These are phyloP conservation scores for Proteles cristata DNA, from an alignment of 2,113 vertebrate species.

Conservation along the genomic window DNA sequence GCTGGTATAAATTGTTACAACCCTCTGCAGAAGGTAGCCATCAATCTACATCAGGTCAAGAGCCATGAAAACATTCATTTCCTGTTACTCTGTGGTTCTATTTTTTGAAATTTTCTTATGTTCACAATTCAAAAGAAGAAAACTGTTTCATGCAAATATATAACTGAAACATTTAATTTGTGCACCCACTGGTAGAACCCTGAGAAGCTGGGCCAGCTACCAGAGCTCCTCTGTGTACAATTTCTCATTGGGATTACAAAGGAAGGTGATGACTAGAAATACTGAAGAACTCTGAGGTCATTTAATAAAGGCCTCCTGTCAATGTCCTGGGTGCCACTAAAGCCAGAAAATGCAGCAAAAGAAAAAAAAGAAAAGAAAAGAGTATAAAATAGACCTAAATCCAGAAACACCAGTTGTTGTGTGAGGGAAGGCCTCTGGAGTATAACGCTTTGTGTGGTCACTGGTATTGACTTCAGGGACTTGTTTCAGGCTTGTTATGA, in stretches of 20 bases:
- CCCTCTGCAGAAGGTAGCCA: neutral
- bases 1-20: neutral
- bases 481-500: neutral
- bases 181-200: neutral
- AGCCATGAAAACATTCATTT: slow-evolving; percentile 17
- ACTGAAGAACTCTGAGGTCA: neutral
- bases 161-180: neutral
- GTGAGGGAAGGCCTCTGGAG: neutral
- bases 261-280: neutral
- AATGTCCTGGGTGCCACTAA: neutral
- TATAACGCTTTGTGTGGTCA: neutral
- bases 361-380: neutral
- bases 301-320: neutral
- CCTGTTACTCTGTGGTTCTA: neutral
- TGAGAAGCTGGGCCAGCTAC: neutral
- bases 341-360: neutral
- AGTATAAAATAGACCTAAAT: neutral
- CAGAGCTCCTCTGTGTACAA: neutral
- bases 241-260: neutral
- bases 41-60: neutral
- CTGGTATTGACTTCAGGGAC: neutral
- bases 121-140: slow-evolving; percentile 4
- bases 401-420: neutral
- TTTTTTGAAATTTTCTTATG: neutral
- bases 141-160: neutral